phyloP scores from a whole-genome alignment of 2,888 invertebrate genomes.

The Dermolepida albohirtum region DNA sequence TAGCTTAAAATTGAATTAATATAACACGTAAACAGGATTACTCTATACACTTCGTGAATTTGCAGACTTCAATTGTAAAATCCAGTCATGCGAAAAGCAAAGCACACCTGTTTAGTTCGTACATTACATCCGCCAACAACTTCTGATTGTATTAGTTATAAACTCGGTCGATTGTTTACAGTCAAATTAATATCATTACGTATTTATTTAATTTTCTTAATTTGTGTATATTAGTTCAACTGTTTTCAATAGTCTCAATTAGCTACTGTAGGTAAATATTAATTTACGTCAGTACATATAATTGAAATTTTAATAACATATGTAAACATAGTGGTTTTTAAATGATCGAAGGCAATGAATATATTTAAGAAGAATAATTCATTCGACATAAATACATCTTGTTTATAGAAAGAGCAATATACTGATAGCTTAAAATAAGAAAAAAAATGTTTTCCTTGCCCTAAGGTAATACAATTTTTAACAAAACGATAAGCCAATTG shows the following conservation, averaged over 20 bases:
- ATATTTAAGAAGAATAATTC: too few species aligned
- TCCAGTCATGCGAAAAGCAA: constrained; percentile 17
- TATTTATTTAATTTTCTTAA: constrained; percentile 5
- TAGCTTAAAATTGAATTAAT: constrained; percentile 17
- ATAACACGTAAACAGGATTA: constrained; percentile 16
- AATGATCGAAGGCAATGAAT: too few species aligned
- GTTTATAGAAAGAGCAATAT: too few species aligned
- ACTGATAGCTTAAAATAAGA: too few species aligned
- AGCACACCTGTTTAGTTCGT: constrained; percentile 11
- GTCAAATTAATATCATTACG: constrained; percentile 15
- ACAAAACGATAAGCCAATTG: too few species aligned
- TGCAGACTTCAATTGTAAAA: constrained; percentile 23
- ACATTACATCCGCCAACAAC: constrained; percentile 3
- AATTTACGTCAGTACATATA: not conserved
- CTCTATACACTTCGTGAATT: constrained; percentile 15
- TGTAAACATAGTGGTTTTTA: too few species aligned
- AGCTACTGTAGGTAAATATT: not conserved
- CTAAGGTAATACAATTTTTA: too few species aligned
- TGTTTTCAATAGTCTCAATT: not conserved
- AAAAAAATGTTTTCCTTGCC: too few species aligned
- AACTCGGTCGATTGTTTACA: constrained; percentile 13
- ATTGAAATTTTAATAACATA: not conserved
- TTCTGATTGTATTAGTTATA: constrained; percentile 18
- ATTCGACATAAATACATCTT: too few species aligned
- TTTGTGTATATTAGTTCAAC: not conserved